phyloP scores from a whole-genome alignment of 2,888 invertebrate genomes.

The Folsomia manolachei region DNA sequence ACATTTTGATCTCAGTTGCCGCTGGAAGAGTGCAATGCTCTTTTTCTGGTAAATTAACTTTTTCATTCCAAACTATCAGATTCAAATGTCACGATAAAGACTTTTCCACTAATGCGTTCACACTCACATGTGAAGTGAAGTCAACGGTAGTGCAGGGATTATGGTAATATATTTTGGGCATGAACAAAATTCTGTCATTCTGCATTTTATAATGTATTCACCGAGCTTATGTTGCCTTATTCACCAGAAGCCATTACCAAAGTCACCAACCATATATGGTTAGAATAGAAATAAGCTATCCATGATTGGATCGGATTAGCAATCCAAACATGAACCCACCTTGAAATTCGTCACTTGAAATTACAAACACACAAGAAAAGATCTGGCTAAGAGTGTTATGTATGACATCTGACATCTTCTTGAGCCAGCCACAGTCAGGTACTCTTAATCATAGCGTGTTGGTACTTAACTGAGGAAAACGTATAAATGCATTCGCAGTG shows the following conservation, averaged over 20 bases:
- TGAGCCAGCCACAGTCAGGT: too few relatives aligned
- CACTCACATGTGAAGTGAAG: neutral
- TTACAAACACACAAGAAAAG: too few relatives aligned
- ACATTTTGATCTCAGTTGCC: neutral
- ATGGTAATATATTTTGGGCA: too few relatives aligned
- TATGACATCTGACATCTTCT: neutral
- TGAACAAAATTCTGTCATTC: too few relatives aligned
- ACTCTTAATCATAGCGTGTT: too few relatives aligned
- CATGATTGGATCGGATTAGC: neutral
- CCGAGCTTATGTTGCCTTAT: neutral
- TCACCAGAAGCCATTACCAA: too few relatives aligned
- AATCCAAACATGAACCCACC: neutral
- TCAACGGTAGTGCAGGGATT: neutral
- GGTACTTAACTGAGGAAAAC: too few relatives aligned
- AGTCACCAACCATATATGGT: neutral
- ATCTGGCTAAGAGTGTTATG: too few relatives aligned
- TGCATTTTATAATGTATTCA: too few relatives aligned
- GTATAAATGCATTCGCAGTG: too few relatives aligned
- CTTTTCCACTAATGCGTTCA: neutral
- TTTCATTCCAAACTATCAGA: neutral
- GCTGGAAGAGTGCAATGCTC: too few relatives aligned
- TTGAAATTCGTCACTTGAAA: neutral
- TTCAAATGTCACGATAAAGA: neutral
- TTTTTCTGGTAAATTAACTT: neutral
- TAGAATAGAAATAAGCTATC: neutral